A percentile compares a stretch with the other conserved stretches of the same genome.
phyloP scores from a whole-genome alignment of 2,113 vertebrate genomes.

The Semicossyphus pulcher region DNA sequence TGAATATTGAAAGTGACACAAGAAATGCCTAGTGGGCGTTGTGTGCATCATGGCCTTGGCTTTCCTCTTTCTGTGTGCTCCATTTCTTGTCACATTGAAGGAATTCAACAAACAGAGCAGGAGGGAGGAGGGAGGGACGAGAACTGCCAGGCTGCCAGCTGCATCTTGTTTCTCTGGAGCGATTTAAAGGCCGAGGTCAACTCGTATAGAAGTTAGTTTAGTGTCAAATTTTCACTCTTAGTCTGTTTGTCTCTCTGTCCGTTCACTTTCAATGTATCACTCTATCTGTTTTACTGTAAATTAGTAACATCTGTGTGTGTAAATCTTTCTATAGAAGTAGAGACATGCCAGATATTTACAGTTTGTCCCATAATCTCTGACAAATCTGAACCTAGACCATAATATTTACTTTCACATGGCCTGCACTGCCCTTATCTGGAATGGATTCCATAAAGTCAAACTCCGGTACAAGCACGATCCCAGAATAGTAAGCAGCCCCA shows the following conservation, averaged over 20 bases:
- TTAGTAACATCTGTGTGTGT: neutral
- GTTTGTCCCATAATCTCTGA: neutral
- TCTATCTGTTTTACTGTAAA: neutral
- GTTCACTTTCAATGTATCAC: neutral
- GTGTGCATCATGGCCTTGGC: constrained; percentile 43
- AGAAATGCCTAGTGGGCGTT: constrained; percentile 50
- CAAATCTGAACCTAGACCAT: constrained; percentile 18
- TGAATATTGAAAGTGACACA: constrained; percentile 26
- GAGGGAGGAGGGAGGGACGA: constrained; percentile 29
- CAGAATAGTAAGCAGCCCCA: constrained; percentile 21
- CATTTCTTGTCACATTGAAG: constrained; percentile 55
- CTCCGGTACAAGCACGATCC: constrained; percentile 5
- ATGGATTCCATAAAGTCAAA: constrained; percentile 8
- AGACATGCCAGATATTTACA: neutral
- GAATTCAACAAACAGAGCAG: constrained; percentile 46
- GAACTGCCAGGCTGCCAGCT: constrained; percentile 21
- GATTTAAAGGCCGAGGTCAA: constrained; percentile 20
- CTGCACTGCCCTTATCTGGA: constrained; percentile 39
- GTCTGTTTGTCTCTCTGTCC: neutral
- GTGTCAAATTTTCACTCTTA: neutral
- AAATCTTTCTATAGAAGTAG: constrained; percentile 9
- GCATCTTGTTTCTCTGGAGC: neutral
- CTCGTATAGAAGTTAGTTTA: constrained; percentile 22
- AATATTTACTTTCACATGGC: constrained; percentile 61
- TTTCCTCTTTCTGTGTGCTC: constrained; percentile 30